Evolutionary conservation across 2,113 vertebrate genomes (phyloP), one percentile per base, ranked within the genome.

Genomic region (Scartelaos histophorus): DNA sequence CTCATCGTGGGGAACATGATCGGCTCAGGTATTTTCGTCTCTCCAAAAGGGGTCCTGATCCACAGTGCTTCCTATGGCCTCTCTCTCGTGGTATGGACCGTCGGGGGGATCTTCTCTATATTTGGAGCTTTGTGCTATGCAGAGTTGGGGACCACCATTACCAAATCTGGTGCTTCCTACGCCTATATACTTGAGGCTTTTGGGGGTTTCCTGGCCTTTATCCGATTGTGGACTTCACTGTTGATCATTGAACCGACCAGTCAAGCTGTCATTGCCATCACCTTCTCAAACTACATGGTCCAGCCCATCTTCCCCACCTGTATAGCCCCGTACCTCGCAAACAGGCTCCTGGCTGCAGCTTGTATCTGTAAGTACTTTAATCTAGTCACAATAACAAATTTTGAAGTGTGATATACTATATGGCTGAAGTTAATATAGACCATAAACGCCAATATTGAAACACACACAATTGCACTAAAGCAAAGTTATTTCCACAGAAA

Each of bases 1-100:
- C 93, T 97, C 25, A 97, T 97, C 3, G 96, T 97, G 92, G 96
- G 96, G 54, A 97, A 97, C 92, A 97, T 97, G 96, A 97, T 97
- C 1, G 96, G 96, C 72, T 97, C 96, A 0, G 96, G 96, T 25
- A 97, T 97, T 90, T 97, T 97, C 12, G 95, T 97, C n/a, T 96
- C 96, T 0, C 96, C 96, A 5, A 97, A 96, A 66, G 96, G 96
- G 0, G 96, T 97, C 13, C 90, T 97, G 83, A 95, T 95, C 68
- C 95, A 97, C 90, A 96, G 95, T 29, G 91, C 90, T 68, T 97
- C 96, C 53, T 97, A 95, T 2, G 96, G 96, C 35, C 92, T 97
- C 54, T 97, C 96, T 0, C 85, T 97, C 77, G 90, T 96, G 64
- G 89, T 97, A 65, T 97, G 96, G 96, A 94, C 94, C 11, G 0